These are phyloP conservation scores for Idris sp. DNA, from an alignment of 1,140 invertebrate genomes.

Conservation along the genomic window DNA sequence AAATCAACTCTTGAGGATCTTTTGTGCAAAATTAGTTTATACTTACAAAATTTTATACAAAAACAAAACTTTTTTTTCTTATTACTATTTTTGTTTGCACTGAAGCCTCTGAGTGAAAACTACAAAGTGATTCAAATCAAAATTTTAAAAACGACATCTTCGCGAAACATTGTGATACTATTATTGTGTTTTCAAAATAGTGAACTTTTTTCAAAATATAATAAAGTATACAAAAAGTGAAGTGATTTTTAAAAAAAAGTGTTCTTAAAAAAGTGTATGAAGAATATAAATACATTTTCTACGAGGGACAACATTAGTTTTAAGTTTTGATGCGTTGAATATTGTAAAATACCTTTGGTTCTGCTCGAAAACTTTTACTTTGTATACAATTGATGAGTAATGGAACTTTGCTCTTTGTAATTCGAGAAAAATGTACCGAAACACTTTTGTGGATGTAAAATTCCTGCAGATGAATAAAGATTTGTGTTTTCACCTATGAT, in stretches of 20 bases:
- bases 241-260: conserved; percentile 13
- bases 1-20: conserved; percentile 45
- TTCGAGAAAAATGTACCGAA: too few species aligned
- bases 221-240: too few species aligned
- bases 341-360: conserved; percentile 22
- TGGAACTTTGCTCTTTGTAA: too few species aligned
- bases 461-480: conserved; percentile 47
- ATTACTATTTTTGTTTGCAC: neutral
- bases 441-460: conserved; percentile 5
- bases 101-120: too few species aligned
- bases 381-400: conserved; percentile 40
- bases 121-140: too few species aligned
- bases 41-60: too few species aligned
- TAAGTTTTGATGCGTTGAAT: conserved; percentile 11
- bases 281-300: neutral
- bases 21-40: conserved; percentile 7
- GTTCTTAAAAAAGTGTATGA: neutral
- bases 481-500: conserved; percentile 34
- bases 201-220: too few species aligned
- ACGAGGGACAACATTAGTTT: conserved; percentile 18
- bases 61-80: neutral
- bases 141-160: too few species aligned
- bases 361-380: conserved; percentile 2
- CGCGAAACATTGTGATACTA: too few species aligned
- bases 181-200: too few species aligned